Percentiles rank a stretch among this genome's conserved stretches.
These are phyloP conservation scores for Drosophila biarmipes DNA, from an alignment of 1,140 invertebrate genomes.

Conservation along the genomic window DNA sequence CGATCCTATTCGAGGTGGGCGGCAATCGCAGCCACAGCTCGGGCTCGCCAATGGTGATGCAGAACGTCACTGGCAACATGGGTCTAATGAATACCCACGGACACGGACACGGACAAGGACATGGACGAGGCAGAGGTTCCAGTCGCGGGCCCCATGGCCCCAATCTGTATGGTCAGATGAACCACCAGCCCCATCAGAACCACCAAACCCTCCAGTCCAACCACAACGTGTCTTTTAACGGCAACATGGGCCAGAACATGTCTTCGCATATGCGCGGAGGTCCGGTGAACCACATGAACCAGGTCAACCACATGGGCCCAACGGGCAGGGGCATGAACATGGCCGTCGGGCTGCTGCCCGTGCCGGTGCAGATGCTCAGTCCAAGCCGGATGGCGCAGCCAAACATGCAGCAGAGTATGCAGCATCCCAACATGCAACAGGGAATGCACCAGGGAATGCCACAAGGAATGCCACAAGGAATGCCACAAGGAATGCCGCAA, in stretches of 20 bases:
- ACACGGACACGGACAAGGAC: background rate
- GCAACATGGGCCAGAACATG: background rate
- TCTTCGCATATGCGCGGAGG: background rate
- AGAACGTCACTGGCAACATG: background rate
- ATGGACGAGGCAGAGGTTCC: background rate
- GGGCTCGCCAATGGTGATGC: constrained; percentile 7
- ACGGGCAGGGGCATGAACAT: background rate
- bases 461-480: background rate
- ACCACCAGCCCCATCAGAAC: background rate
- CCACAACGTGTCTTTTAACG: background rate
- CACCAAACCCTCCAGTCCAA: background rate
- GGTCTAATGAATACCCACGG: background rate
- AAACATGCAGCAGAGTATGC: constrained; percentile 1
- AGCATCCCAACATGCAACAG: background rate
- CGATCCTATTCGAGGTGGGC: constrained; percentile 30
- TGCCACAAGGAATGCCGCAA: background rate
- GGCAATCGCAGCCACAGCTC: background rate
- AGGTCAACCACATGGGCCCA: background rate
- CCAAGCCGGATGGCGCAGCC: constrained; percentile 6
- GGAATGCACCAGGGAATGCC: background rate
- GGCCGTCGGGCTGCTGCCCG: background rate
- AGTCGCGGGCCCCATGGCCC: background rate
- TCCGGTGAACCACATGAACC: background rate
- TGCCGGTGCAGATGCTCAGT: background rate
- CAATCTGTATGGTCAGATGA: background rate